Percentiles rank a stretch among this genome's conserved stretches.
phyloP scores from a whole-genome alignment of 2,113 vertebrate genomes.

The Rattus norvegicus region GRCr8 NC_086036.1:48956501-48957000 shows the following conservation, averaged over 20 bases:
- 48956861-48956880: background rate
- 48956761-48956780: background rate
- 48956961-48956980: conserved; percentile 18
- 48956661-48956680: background rate
- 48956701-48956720: background rate
- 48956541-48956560: background rate
- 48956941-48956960: background rate
- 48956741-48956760: background rate
- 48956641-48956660: conserved; percentile 28
- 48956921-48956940: background rate
- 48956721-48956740: background rate
- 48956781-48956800: background rate
- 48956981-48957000: conserved; percentile 16
- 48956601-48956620: background rate
- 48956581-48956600: background rate
- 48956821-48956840: background rate
- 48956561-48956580: background rate
- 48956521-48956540: background rate
- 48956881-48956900: background rate
- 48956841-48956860: background rate
- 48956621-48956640: background rate
- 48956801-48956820: background rate
- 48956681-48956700: background rate
- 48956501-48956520: background rate
- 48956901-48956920: background rate